Percentiles rank a stretch among this genome's conserved stretches.
These are phyloP conservation scores for Pelosia muscerda DNA, from an alignment of 2,888 invertebrate genomes.

Conservation along the genomic window DNA sequence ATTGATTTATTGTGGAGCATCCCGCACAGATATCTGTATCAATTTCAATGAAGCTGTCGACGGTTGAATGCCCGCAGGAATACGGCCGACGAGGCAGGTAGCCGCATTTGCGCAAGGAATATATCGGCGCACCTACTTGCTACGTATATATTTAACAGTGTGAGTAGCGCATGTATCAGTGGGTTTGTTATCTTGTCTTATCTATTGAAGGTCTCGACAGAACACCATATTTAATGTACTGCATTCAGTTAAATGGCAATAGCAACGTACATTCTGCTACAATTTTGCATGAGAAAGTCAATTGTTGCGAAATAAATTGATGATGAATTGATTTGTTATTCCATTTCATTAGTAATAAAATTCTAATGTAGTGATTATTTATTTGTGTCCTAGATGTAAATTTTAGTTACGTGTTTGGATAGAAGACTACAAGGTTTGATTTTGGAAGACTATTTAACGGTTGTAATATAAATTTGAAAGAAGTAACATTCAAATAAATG, in stretches of 20 bases:
- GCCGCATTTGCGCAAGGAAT: slow-evolving; percentile 3
- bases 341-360: too few relatives aligned
- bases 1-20: slow-evolving; percentile 21
- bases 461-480: not conserved
- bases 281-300: not conserved
- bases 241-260: not conserved
- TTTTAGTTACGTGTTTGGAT: not conserved
- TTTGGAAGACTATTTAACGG: not conserved
- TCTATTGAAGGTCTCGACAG: not conserved
- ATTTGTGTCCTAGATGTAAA: not conserved
- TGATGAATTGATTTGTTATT: too few relatives aligned
- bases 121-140: not conserved
- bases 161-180: too few relatives aligned
- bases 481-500: not conserved
- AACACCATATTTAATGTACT: not conserved
- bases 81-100: slow-evolving; percentile 18
- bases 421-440: not conserved
- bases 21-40: slow-evolving; percentile 43
- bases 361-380: not conserved
- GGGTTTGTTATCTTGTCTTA: too few relatives aligned
- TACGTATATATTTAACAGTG: not conserved
- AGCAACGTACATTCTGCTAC: not conserved
- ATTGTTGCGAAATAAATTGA: not conserved
- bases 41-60: slow-evolving; percentile 32
- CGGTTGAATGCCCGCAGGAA: slow-evolving; percentile 28